phyloP scores from a whole-genome alignment of 2,888 invertebrate species.

The Prostheceraeus crozeri region DNA sequence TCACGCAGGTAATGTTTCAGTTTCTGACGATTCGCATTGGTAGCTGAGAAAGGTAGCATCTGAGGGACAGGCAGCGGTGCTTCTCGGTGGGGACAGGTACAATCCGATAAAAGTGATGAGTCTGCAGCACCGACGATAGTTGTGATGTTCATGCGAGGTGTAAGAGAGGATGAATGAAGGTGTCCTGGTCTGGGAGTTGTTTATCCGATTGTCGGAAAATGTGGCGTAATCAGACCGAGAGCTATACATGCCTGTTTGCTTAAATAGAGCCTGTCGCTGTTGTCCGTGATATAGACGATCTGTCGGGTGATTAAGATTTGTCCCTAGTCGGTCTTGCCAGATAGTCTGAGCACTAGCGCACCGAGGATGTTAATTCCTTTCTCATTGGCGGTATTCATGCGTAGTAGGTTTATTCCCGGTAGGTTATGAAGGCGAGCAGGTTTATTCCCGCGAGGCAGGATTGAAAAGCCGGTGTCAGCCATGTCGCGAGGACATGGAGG shows the following conservation, averaged over 20 bases:
- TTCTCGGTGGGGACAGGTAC: conserved; percentile 38
- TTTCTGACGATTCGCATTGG: conserved; percentile 39
- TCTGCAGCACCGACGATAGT: background rate
- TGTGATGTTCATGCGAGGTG: no score
- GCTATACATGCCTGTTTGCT: conserved; percentile 43
- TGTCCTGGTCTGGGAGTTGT: no score
- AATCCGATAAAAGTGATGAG: no score
- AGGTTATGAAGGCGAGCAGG: conserved; percentile 23
- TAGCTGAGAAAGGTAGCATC: conserved; percentile 42
- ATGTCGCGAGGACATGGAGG: conserved; percentile 13
- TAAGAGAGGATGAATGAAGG: no score
- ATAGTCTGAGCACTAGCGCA: conserved; percentile 42
- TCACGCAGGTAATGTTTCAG: conserved; percentile 36
- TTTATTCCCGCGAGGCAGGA: conserved; percentile 43
- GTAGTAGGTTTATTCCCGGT: conserved; percentile 40
- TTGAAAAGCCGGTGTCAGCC: conserved; percentile 42
- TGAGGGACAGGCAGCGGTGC: conserved; percentile 40
- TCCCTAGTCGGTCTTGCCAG: conserved; percentile 35
- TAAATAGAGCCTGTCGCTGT: conserved; percentile 43
- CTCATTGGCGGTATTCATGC: conserved; percentile 44
- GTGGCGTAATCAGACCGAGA: conserved; percentile 42
- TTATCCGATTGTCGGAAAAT: conserved; percentile 41
- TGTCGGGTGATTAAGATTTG: conserved; percentile 42
- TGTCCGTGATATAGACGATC: conserved; percentile 44
- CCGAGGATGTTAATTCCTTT: conserved; percentile 44